These are phyloP conservation scores for Gymnocephalus cernua DNA, from an alignment of 2,113 vertebrate species.

Conservation along the genomic window DNA sequence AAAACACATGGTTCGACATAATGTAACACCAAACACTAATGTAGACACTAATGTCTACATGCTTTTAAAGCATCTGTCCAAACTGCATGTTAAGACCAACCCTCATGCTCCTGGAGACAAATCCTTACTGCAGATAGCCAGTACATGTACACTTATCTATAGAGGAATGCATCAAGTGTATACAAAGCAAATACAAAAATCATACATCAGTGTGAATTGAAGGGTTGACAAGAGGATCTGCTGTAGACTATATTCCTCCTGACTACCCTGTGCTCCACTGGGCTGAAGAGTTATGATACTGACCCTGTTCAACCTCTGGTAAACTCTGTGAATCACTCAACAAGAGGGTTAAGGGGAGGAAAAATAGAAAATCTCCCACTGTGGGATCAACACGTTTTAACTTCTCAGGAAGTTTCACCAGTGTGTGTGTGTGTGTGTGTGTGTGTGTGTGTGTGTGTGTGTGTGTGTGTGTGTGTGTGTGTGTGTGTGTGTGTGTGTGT, in stretches of 20 bases:
- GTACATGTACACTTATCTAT: background rate
- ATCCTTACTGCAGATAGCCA: background rate
- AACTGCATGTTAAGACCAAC: background rate
- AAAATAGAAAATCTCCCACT: too few species aligned
- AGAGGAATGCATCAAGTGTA: conserved; percentile 3
- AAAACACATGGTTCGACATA: background rate
- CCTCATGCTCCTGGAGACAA: background rate
- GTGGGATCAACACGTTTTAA: too few species aligned
- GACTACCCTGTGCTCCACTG: conserved; percentile 1
- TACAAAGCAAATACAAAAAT: conserved; percentile 3
- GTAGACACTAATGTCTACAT: background rate
- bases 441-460: background rate
- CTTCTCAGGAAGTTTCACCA: too few species aligned
- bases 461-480: background rate
- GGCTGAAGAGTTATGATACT: conserved; percentile 14
- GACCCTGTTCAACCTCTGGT: conserved; percentile 39
- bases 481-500: background rate
- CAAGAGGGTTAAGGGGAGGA: background rate
- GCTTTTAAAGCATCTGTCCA: background rate
- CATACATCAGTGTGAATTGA: background rate
- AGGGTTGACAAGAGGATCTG: conserved; percentile 14
- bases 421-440: background rate
- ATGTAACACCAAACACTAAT: too few species aligned
- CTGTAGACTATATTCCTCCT: background rate
- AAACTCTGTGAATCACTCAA: conserved; percentile 34